phyloP scores from a whole-genome alignment of 2,113 vertebrate genomes.

The Oostethus manadensis region DNA sequence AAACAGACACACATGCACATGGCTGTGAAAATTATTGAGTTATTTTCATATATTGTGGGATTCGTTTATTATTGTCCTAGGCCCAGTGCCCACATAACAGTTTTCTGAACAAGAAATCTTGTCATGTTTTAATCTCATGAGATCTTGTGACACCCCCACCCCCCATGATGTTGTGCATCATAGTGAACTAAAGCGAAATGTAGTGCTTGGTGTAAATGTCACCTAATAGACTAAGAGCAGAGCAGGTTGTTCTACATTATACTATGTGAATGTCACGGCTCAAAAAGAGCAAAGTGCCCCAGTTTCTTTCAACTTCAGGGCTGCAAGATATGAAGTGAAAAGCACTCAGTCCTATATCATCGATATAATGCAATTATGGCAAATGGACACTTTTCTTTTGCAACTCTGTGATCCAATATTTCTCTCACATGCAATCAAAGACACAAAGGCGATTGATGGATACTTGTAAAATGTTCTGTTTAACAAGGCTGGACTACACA shows the following conservation, averaged over 20 bases:
- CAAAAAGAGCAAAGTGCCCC: constrained; percentile 55
- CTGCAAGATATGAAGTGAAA: constrained; percentile 55
- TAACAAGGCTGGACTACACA: constrained; percentile 14
- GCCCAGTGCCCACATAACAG: too few species aligned
- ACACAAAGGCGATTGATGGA: constrained; percentile 30
- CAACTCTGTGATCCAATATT: constrained; percentile 61
- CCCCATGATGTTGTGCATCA: background rate
- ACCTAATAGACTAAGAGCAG: constrained; percentile 40
- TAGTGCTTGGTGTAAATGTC: constrained; percentile 12
- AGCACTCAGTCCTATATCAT: constrained; percentile 53
- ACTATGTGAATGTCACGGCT: constrained; percentile 45
- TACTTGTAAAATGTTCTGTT: constrained; percentile 14
- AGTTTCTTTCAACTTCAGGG: constrained; percentile 47
- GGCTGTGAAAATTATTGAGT: too few species aligned
- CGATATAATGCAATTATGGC: constrained; percentile 67
- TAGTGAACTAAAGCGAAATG: background rate
- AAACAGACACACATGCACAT: too few species aligned
- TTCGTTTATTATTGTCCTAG: too few species aligned
- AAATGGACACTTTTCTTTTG: constrained; percentile 60
- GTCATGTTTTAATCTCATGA: too few species aligned
- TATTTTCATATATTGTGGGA: too few species aligned
- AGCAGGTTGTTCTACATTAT: constrained; percentile 39
- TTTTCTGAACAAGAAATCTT: too few species aligned
- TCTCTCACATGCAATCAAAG: constrained; percentile 57
- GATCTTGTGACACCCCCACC: too few species aligned